Evolutionary conservation across 2,113 vertebrate species (phyloP).

Genomic region (Andinoacara biseriatus): DNA sequence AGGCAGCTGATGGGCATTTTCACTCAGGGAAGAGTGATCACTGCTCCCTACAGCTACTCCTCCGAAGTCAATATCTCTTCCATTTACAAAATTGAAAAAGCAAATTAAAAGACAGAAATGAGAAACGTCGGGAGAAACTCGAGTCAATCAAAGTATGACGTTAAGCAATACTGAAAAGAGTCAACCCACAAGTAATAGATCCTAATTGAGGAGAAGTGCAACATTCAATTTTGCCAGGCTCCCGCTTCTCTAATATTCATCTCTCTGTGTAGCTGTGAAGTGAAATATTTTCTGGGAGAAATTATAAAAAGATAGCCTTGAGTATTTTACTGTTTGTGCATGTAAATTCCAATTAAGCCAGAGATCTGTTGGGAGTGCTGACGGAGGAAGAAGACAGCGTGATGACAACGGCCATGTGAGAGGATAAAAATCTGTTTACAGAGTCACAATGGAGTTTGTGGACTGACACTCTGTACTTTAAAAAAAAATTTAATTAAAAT

Average conservation of each 20-base stretch:
- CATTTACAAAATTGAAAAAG: slow-evolving; percentile 68
- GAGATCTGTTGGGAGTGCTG: slow-evolving; percentile 5
- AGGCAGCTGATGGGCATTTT: slow-evolving; percentile 43
- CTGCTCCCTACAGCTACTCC: slow-evolving; percentile 23
- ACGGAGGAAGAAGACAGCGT: slow-evolving; percentile 6
- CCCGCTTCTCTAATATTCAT: slow-evolving; percentile 23
- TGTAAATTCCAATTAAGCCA: slow-evolving; percentile 48
- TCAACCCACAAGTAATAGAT: slow-evolving; percentile 30
- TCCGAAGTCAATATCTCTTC: slow-evolving; percentile 60
- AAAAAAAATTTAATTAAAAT: too few relatives aligned
- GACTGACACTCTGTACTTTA: too few relatives aligned
- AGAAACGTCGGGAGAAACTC: slow-evolving; percentile 22
- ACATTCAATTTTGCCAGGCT: slow-evolving; percentile 33
- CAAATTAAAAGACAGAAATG: slow-evolving; percentile 63
- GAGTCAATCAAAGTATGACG: slow-evolving; percentile 42
- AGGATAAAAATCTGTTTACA: slow-evolving; percentile 3
- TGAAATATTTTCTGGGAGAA: slow-evolving; percentile 46
- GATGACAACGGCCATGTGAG: not conserved
- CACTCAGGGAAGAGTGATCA: slow-evolving; percentile 43
- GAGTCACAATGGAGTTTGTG: not conserved
- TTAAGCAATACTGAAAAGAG: slow-evolving; percentile 47
- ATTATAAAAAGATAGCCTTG: slow-evolving; percentile 39
- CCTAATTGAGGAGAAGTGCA: slow-evolving; percentile 41
- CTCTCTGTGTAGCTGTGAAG: slow-evolving; percentile 24
- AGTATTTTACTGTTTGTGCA: slow-evolving; percentile 49